Base-by-base conservation (phyloP, 2,113 vertebrate species). In the Cochlearius cochlearius region DNA sequence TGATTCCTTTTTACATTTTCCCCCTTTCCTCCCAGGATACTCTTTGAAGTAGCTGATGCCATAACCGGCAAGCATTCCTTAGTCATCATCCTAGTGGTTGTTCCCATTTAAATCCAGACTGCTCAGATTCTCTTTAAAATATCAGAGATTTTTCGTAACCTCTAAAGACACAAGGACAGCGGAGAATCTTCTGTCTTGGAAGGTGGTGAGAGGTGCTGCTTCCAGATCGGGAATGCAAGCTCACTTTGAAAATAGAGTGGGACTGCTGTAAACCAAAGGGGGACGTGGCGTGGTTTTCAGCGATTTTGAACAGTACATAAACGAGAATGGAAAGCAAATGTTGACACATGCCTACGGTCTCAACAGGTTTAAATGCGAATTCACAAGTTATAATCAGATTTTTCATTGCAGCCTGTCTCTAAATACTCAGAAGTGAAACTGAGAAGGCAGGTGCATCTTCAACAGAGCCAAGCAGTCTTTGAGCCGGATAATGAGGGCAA, bases 191-290 rank as follows among this genome's bases (percentile, higher is more conserved):
- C 52, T 43, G 41, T 80, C n/a, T 30, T 66, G 83, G 55, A 60
- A 63, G 77, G 25, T 59, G 63, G 58, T 86, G 41, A 74, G 68
- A 90, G 25, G 21, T 60, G 68, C 62, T 66, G 23, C 49, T 63
- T 88, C 60, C 29, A 69, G 63, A 47, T 32, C 8, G 7, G 73
- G n/a, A 15, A 50, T 74, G 23, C 29, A 32, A 55, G 11, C 67
- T 90, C 38, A 30, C 39, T 96, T 96, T 79, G 77, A 73, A 86
- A 88, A 81, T 4, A 20, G 78, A 94, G 49, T 59, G 32, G 68
- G 81, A 66, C 77, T 94, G 66, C 67, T 93, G 67, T 84, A 92
- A 96, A 92, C 88, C 68, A 55, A 71, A 92, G 74, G 41, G 79
- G 73, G 39, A 72, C 41, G 27, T 19, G 16, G 13, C 0, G 5